These are phyloP conservation scores for Marisa cornuarietis DNA, from an alignment of 1,140 invertebrate genomes.

Conservation along the genomic window DNA sequence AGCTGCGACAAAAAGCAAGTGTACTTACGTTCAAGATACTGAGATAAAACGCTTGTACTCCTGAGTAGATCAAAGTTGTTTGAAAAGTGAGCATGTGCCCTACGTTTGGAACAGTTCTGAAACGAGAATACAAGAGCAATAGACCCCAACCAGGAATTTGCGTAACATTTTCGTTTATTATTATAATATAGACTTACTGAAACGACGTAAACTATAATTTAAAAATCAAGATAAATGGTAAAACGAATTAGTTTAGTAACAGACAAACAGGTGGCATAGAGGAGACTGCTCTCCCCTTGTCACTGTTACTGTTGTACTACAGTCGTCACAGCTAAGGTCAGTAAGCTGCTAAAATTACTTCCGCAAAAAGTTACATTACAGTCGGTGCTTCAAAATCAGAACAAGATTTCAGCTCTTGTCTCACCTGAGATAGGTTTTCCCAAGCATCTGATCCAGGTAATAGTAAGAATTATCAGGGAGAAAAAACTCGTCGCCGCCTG, in stretches of 20 bases:
- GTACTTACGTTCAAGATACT: slow-evolving; percentile 42
- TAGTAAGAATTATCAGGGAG: slow-evolving; percentile 56
- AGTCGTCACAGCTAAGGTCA: too few species aligned
- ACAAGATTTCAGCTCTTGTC: background rate
- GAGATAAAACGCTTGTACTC: slow-evolving; percentile 47
- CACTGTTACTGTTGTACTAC: too few species aligned
- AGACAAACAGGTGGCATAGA: too few species aligned
- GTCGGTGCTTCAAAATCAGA: too few species aligned
- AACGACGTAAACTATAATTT: too few species aligned
- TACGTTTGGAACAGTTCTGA: slow-evolving; percentile 51
- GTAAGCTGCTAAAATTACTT: background rate
- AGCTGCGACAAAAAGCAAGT: too few species aligned
- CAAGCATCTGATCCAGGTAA: slow-evolving; percentile 46
- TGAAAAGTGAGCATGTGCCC: slow-evolving; percentile 53
- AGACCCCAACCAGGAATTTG: too few species aligned
- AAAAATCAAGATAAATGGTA: too few species aligned
- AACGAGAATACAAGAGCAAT: background rate
- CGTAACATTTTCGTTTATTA: too few species aligned
- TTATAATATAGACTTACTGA: too few species aligned
- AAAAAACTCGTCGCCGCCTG: slow-evolving; percentile 62
- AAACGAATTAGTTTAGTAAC: too few species aligned
- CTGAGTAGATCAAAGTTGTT: slow-evolving; percentile 41
- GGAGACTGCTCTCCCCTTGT: too few species aligned
- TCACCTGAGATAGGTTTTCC: slow-evolving; percentile 49
- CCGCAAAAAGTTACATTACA: background rate